phyloP scores from a whole-genome alignment of 2,888 invertebrate species.

The Mythimna loreyi region DNA sequence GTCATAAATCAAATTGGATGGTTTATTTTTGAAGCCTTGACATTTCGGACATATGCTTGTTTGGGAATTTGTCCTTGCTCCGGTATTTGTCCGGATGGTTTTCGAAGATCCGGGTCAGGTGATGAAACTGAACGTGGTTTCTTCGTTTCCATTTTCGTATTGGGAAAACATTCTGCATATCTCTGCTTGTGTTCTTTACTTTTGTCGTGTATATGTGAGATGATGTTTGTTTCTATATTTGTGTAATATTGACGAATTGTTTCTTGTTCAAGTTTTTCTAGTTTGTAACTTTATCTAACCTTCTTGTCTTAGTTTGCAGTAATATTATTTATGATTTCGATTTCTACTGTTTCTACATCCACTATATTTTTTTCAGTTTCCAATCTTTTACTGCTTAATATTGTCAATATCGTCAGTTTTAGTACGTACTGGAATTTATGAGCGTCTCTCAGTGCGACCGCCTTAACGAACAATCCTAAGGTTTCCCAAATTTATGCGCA shows the following conservation, averaged over 20 bases:
- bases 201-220: not conserved
- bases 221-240: not conserved
- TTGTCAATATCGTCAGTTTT: not conserved
- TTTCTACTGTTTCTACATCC: not conserved
- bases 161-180: constrained; percentile 24
- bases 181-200: not conserved
- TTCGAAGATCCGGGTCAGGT: constrained; percentile 69
- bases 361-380: not conserved
- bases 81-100: constrained; percentile 67
- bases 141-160: constrained; percentile 42
- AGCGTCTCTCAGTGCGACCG: constrained; percentile 10
- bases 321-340: not conserved
- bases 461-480: constrained; percentile 7
- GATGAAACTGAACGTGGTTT: constrained; percentile 41
- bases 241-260: not conserved
- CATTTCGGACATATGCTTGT: constrained; percentile 53
- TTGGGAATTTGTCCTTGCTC: constrained; percentile 71
- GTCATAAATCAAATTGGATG: constrained; percentile 51
- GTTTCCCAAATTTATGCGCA: constrained; percentile 49
- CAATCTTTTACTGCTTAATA: not conserved
- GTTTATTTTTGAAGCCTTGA: constrained; percentile 53
- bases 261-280: not conserved
- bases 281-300: not conserved
- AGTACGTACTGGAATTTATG: constrained; percentile 11
- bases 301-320: not conserved